Evolutionary conservation across 2,888 invertebrate species (phyloP).

Genomic region (Allacma fusca): DNA sequence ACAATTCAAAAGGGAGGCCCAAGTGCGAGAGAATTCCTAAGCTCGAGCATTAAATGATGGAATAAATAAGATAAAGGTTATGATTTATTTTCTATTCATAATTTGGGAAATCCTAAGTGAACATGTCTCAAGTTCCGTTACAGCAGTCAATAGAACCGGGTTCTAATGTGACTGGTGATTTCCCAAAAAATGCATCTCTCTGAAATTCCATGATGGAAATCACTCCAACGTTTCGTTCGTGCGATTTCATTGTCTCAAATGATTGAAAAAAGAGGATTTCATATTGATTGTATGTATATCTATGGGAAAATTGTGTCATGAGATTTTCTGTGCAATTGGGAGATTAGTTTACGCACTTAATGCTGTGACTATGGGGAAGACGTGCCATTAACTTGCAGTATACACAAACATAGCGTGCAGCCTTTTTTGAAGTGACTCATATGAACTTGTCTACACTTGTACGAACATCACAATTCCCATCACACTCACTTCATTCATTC

Average conservation of each 20-base stretch:
- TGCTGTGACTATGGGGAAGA: neutral
- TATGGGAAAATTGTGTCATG: slow-evolving; percentile 1
- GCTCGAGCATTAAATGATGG: neutral
- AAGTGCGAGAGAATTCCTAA: neutral
- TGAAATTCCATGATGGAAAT: neutral
- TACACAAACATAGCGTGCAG: neutral
- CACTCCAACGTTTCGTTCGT: neutral
- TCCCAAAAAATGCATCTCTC: neutral
- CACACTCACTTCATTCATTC: neutral
- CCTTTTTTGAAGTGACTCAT: neutral
- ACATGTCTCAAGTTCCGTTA: slow-evolving; percentile 4
- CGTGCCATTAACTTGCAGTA: neutral
- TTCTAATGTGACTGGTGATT: neutral
- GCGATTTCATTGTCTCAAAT: neutral
- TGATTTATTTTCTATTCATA: neutral
- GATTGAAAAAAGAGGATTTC: neutral
- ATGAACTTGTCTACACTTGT: neutral
- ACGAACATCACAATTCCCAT: neutral
- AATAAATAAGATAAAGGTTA: neutral
- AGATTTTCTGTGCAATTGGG: neutral
- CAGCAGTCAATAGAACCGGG: neutral
- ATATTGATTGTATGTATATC: neutral
- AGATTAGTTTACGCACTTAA: neutral
- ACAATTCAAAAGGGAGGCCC: neutral
- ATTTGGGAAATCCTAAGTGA: neutral